phyloP scores from a whole-genome alignment of 2,888 invertebrate species.

The Microchrysa polita region DNA sequence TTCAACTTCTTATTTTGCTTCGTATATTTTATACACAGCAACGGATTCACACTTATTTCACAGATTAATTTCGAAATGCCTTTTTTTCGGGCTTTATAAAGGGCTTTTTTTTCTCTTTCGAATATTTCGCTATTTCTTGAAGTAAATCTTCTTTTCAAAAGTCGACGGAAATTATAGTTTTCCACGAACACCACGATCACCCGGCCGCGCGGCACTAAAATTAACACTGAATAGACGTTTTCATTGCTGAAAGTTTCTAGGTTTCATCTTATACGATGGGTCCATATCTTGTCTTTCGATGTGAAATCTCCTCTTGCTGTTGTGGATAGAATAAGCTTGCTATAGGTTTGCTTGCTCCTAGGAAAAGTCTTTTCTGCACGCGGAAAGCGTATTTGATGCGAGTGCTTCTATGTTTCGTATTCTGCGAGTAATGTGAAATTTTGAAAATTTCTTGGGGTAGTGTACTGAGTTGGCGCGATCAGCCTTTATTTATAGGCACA shows the following conservation, averaged over 20 bases:
- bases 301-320: neutral
- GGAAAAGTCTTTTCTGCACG: conserved; percentile 2
- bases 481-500: conserved; percentile 49
- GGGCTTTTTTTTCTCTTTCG: neutral
- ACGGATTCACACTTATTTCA: no score
- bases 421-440: conserved; percentile 19
- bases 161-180: conserved; percentile 27
- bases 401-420: neutral
- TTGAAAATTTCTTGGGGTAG: conserved; percentile 42
- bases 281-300: neutral
- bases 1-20: neutral
- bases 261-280: conserved; percentile 5
- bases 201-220: conserved; percentile 46
- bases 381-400: neutral
- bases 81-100: neutral
- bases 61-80: neutral
- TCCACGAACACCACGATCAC: conserved; percentile 48
- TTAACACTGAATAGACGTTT: conserved; percentile 45
- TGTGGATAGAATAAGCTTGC: neutral
- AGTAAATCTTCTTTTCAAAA: no score
- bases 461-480: conserved; percentile 43
- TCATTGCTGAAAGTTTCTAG: conserved; percentile 26
- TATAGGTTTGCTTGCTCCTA: no score
- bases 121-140: conserved; percentile 25
- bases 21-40: no score